A percentile compares a stretch with the other conserved stretches of the same genome.
Conservation (phyloP, 2,797 vertebrate genomes). For the Rhyacichthys aspro region DNA sequence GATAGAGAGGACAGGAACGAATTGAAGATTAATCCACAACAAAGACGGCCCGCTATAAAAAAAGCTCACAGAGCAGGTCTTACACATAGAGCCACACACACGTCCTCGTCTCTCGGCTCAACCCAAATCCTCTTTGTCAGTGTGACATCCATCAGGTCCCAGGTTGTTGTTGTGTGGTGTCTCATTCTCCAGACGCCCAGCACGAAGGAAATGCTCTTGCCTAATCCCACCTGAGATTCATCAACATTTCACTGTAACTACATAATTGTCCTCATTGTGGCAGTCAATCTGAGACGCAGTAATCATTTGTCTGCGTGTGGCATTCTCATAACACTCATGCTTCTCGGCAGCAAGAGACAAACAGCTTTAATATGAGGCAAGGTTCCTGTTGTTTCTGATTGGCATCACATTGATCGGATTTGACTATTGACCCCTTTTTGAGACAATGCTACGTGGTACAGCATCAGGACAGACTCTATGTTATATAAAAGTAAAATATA, state of each 20-base stretch:
- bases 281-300: conserved; percentile 1
- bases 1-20: conserved; percentile 7
- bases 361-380: no score
- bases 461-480: no score
- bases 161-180: conserved; percentile 23
- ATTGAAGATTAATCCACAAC: conserved; percentile 9
- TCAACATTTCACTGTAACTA: neutral
- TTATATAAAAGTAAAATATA: no score
- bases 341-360: no score
- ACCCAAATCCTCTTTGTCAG: conserved; percentile 39
- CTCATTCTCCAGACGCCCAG: conserved; percentile 10
- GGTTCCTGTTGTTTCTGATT: no score
- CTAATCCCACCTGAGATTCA: conserved; percentile 28
- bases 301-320: conserved; percentile 8
- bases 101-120: neutral
- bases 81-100: neutral
- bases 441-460: no score
- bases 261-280: conserved; percentile 4
- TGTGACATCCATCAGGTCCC: conserved; percentile 36
- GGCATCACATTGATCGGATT: conserved; percentile 10
- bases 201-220: conserved; percentile 10
- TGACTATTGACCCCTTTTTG: conserved; percentile 1
- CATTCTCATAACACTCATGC: neutral
- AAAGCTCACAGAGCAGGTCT: neutral
- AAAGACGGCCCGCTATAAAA: conserved; percentile 6